Base-by-base conservation (phyloP, 2,888 invertebrate species). In the Perizoma affinitatum region DNA sequence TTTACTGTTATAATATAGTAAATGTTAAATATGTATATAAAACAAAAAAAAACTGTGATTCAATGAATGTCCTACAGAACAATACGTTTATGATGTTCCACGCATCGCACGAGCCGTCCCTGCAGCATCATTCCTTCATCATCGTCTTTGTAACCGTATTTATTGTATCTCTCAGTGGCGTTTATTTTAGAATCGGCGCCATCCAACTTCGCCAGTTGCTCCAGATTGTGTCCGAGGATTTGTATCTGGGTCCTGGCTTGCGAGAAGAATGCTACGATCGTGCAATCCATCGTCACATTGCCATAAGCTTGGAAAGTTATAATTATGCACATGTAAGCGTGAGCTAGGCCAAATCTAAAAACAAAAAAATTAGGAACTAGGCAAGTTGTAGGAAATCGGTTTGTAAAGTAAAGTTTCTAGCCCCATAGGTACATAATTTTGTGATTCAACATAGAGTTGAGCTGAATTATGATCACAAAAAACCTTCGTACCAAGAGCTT, bases 201-300 rank as follows among this genome's bases (percentile, higher is more conserved):
- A 52, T 52, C 45, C 41, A 48, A n/a, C 38, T 65, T 52, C 42
- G 72, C 71, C 34, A 90, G 66, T 43, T 86, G 81, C 66, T 88
- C 83, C 6, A 89, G 67, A 69, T 86, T 78, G 54, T 84, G 78
- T 59, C 85, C 75, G 5, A 90, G 72, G 45, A 90, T 80, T 55
- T 80, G 76, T 55, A 89, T 76, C 66, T 90, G 90, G 11, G 78
- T 79, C 63, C 78, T 82, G 22, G 82, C 83, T 74, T 87, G 87
- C 0, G 84, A 77, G 66, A 83, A 88, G 49, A 90, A 84, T 5
- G 83, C 77, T 4, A 86, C 85, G 8, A 90, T 84, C 3, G 84
- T 87, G 50, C 88, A 88, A 56, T 90, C 90, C 85, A 88, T 79
- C 5, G 88, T 86, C 2, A 83, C 82, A 61, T 88, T 82, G 0